Conservation (phyloP, 2,797 vertebrate species). For the Muscicapa comitata region DNA sequence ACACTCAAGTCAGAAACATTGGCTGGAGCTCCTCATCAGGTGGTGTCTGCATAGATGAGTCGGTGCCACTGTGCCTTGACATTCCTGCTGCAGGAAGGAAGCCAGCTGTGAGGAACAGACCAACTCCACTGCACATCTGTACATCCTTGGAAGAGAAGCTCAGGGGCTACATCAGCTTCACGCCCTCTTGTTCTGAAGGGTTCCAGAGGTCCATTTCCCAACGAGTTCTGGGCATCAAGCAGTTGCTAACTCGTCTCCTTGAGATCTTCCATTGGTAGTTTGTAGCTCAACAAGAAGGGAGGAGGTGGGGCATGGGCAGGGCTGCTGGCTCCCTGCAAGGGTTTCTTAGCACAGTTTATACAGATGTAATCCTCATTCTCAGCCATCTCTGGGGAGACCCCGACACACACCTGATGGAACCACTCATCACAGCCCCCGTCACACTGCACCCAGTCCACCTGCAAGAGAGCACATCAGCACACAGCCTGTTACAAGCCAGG, state of each 20-base stretch:
- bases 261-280: constrained; percentile 79
- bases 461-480: constrained; percentile 58
- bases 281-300: constrained; percentile 76
- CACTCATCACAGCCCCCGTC: constrained; percentile 98
- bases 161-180: constrained; percentile 61
- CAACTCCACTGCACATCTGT: constrained; percentile 52
- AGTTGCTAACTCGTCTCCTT: constrained; percentile 90
- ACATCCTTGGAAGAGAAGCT: constrained; percentile 56
- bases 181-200: constrained; percentile 53
- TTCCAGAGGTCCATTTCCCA: constrained; percentile 70
- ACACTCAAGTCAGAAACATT: constrained; percentile 1
- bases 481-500: not conserved
- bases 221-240: constrained; percentile 48
- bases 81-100: constrained; percentile 20
- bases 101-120: constrained; percentile 55
- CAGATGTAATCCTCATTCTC: constrained; percentile 99
- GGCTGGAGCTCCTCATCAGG: constrained; percentile 53
- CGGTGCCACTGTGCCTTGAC: constrained; percentile 34
- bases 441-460: constrained; percentile 99
- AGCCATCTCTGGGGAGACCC: constrained; percentile 96
- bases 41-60: constrained; percentile 56
- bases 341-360: constrained; percentile 87
- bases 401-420: constrained; percentile 99
- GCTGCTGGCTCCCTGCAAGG: constrained; percentile 72
- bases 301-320: constrained; percentile 78